Base-by-base conservation (phyloP, 1,140 invertebrate species). In the Bemisia tabaci region DNA sequence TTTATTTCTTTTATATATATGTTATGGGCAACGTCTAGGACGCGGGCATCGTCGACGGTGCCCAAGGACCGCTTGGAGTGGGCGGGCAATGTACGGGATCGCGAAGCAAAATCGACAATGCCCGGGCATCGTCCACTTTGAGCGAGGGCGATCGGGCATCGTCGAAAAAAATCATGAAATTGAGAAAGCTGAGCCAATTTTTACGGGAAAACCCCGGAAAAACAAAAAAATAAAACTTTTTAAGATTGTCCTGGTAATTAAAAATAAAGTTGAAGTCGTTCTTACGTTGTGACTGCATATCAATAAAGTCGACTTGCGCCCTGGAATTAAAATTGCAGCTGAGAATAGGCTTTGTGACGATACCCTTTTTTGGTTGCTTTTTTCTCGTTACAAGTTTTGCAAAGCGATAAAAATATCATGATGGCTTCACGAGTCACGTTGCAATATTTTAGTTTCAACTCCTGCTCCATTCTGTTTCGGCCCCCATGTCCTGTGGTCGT, bases 251-350 rank as follows among this genome's bases (percentile, higher is more conserved):
- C 73, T 79, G 75, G 69, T 81, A 81, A 22, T 78, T 71, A 59
- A 81, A 68, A 64, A 80, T 74, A 67, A 75, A 79, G 67, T 74
- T 75, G 64, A 68, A 78, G 1, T 75, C 69, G 26, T 72, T 72
- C 72, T 79, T 77, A 58, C 72, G 66, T 65, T 76, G 72, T 33
- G 74, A 73, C 68, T 80, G 78, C 39, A 75, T 68, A 69, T 79
- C 75, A 48, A 80, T 80, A 2, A 80, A 67, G 68, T 81, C 78
- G 12, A 80, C 73, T 73, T 80, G 76, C 63, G 76, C 76, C 64
- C 75, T 33, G 65, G 62, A 70, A 67, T 77, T 76, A 67, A 76
- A 71, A 61, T 77, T 69, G 59, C 58, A 62, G 67, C 69, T 67
- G 48, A 74, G 63, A 59, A 77, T 74, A 48, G 74, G 71, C 64